phyloP scores from a whole-genome alignment of 1,140 invertebrate species.

The Xylocopa sonorina region DNA sequence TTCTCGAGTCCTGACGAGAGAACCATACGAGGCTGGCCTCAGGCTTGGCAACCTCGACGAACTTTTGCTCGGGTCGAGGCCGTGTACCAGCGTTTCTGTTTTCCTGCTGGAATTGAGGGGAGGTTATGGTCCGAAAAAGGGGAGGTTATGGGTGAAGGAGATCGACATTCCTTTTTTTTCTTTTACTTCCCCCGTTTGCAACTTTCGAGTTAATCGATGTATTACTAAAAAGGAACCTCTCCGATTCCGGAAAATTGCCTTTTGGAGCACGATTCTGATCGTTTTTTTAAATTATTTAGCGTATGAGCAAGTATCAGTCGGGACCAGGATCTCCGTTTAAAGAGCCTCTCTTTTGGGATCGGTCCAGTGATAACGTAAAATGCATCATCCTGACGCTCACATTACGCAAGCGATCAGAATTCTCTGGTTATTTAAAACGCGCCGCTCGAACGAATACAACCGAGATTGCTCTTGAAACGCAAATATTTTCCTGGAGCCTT shows the following conservation, averaged over 20 bases:
- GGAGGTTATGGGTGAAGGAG: too few species aligned
- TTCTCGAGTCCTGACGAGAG: constrained; percentile 24
- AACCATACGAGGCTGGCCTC: constrained; percentile 19
- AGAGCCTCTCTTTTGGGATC: constrained; percentile 30
- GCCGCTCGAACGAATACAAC: background rate
- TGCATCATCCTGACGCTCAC: background rate
- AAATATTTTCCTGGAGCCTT: constrained; percentile 5
- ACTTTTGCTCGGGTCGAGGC: constrained; percentile 67
- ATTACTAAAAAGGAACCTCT: too few species aligned
- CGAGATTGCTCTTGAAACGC: background rate
- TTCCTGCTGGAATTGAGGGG: constrained; percentile 54
- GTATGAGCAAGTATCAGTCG: too few species aligned
- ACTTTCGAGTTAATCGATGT: too few species aligned
- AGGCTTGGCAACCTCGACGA: constrained; percentile 60
- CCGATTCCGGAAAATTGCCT: too few species aligned
- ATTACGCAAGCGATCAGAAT: constrained; percentile 33
- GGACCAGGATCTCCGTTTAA: too few species aligned
- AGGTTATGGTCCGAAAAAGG: too few species aligned
- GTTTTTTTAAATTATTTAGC: too few species aligned
- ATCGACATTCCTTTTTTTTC: too few species aligned
- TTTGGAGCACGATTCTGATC: too few species aligned
- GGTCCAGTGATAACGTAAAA: constrained; percentile 38
- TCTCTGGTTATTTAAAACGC: background rate
- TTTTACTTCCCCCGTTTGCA: too few species aligned
- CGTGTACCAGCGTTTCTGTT: constrained; percentile 55